phyloP scores from a whole-genome alignment of 2,888 invertebrate species.

The Catocala fraxini region DNA sequence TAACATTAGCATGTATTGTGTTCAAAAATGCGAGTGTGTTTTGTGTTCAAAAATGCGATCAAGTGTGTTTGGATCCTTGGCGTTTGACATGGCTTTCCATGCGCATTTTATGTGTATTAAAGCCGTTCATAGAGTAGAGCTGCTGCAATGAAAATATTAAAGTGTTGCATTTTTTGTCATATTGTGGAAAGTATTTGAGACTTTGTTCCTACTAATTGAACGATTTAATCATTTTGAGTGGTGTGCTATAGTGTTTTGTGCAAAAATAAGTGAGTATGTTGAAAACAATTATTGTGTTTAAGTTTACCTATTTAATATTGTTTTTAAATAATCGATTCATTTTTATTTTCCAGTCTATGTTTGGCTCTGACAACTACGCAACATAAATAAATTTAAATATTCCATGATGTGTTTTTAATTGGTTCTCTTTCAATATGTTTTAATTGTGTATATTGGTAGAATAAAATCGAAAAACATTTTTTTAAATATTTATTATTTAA shows the following conservation, averaged over 20 bases:
- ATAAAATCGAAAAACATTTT: slow-evolving; percentile 55
- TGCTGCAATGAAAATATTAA: slow-evolving; percentile 27
- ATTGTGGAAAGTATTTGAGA: slow-evolving; percentile 35
- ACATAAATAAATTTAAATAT: slow-evolving; percentile 50
- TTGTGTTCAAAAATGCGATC: slow-evolving; percentile 28
- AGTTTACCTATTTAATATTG: background rate
- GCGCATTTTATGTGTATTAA: slow-evolving; percentile 14
- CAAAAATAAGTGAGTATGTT: slow-evolving; percentile 37
- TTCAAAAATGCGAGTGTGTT: background rate
- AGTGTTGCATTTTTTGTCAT: slow-evolving; percentile 25
- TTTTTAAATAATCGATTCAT: slow-evolving; percentile 31
- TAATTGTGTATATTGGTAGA: slow-evolving; percentile 33
- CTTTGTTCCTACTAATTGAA: slow-evolving; percentile 36
- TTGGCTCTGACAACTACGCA: slow-evolving; percentile 80
- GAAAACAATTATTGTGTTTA: slow-evolving; percentile 12
- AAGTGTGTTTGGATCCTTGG: slow-evolving; percentile 37
- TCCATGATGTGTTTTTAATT: slow-evolving; percentile 39
- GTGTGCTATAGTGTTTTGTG: slow-evolving; percentile 35
- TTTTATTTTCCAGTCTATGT: slow-evolving; percentile 80
- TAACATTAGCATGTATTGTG: background rate
- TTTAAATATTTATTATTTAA: slow-evolving; percentile 58
- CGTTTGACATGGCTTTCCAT: slow-evolving; percentile 26
- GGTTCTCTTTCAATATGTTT: slow-evolving; percentile 18
- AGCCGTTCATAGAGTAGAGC: slow-evolving; percentile 27
- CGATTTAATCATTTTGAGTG: slow-evolving; percentile 25